These are phyloP conservation scores for Mormyrus iriodes DNA, from an alignment of 2,113 vertebrate genomes.

Conservation along the genomic window DNA sequence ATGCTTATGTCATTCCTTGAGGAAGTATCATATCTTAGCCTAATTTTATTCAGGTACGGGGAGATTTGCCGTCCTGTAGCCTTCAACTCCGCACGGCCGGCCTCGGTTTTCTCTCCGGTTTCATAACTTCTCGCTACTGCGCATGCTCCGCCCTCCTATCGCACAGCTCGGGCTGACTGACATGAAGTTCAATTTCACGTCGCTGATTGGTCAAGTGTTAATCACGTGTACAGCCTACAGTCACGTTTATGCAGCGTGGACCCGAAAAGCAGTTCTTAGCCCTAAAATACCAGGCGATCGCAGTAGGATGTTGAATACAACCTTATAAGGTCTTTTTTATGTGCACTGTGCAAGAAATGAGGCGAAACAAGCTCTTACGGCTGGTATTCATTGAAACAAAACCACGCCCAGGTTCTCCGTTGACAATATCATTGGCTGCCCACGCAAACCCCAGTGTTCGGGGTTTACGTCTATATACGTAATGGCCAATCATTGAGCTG, in stretches of 20 bases:
- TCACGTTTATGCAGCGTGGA: slow-evolving; percentile 45
- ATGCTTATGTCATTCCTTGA: slow-evolving; percentile 23
- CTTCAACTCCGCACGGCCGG: not conserved
- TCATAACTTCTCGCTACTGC: slow-evolving; percentile 33
- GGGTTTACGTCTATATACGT: not conserved
- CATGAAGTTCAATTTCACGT: not conserved
- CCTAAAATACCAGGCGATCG: not conserved
- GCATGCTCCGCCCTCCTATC: slow-evolving; percentile 25
- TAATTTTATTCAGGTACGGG: not conserved
- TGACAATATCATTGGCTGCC: slow-evolving; percentile 24
- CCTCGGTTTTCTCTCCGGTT: slow-evolving; percentile 12
- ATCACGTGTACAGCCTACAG: slow-evolving; percentile 20
- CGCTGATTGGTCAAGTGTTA: slow-evolving; percentile 24
- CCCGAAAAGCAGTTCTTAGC: not conserved
- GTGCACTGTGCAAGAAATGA: not conserved
- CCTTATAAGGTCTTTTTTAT: no score
- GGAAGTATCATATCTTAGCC: slow-evolving; percentile 14
- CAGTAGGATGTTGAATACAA: not conserved
- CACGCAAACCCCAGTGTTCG: not conserved
- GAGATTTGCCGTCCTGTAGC: not conserved
- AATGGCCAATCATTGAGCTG: not conserved
- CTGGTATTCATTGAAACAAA: not conserved
- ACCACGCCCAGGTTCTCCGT: slow-evolving; percentile 18
- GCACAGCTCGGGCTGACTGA: not conserved
- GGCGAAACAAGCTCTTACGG: not conserved